Conservation (phyloP, 2,113 vertebrate genomes). For the Microcebus griseorufus region DNA sequence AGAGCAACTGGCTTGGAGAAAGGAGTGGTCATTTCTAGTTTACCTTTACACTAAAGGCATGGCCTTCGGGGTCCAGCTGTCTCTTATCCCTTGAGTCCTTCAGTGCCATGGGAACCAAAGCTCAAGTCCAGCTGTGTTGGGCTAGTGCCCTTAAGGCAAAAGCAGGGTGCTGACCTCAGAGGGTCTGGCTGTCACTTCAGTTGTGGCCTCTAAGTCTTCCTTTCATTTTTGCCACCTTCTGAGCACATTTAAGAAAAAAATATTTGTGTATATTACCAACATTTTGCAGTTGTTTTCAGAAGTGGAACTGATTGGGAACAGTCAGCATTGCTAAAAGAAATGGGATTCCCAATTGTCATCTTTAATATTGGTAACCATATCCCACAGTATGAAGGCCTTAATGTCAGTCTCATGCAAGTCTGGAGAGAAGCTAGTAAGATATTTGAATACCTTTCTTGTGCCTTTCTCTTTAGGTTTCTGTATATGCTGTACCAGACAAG, state of each 20-base stretch:
- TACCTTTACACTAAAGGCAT: not conserved
- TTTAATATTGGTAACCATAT: not conserved
- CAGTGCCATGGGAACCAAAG: not conserved
- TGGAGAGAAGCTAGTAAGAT: not conserved
- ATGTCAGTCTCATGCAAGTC: not conserved
- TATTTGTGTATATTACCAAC: not conserved
- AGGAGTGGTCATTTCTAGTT: not conserved
- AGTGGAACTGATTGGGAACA: not conserved
- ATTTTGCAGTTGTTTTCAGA: not conserved
- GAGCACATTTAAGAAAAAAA: not conserved
- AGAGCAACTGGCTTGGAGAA: not conserved
- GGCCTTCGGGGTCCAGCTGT: not conserved
- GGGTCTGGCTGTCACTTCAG: not conserved
- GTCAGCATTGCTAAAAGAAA: not conserved
- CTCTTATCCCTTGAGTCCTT: not conserved
- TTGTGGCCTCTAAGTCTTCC: not conserved
- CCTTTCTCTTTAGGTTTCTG: conserved; percentile 86
- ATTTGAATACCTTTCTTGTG: not conserved
- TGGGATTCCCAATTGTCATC: not conserved
- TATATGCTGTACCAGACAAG: conserved; percentile 92
- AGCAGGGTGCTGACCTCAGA: not conserved
- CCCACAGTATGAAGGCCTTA: not conserved
- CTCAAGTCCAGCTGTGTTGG: not conserved
- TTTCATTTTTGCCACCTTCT: not conserved
- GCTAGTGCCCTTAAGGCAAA: not conserved